Conservation (phyloP, 1,140 invertebrate species). For the Camponotus vicinus region DNA sequence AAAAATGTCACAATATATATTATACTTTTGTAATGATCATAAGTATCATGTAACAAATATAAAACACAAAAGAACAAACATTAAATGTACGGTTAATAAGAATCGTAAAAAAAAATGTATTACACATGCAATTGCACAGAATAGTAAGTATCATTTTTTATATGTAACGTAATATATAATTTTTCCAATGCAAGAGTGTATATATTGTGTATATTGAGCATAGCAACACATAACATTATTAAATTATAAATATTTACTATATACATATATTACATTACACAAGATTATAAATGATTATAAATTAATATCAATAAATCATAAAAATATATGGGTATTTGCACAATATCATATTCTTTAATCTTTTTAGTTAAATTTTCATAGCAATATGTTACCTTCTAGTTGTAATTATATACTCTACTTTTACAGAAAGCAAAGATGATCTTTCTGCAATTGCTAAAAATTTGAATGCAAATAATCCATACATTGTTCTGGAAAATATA, state of each 20-base stretch:
- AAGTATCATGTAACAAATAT: not conserved
- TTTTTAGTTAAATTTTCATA: not conserved
- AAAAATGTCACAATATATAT: not conserved
- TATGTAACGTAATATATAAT: too few relatives aligned
- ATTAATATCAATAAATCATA: not conserved
- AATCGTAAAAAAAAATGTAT: not conserved
- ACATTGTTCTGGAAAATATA: not conserved
- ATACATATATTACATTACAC: too few relatives aligned
- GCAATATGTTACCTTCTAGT: not conserved
- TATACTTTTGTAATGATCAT: not conserved
- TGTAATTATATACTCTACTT: not conserved
- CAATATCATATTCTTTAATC: not conserved
- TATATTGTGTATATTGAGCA: not conserved
- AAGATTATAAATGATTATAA: too few relatives aligned
- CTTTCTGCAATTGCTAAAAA: too few relatives aligned
- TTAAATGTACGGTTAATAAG: not conserved
- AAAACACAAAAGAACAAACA: not conserved
- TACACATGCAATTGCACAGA: not conserved
- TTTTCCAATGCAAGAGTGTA: too few relatives aligned
- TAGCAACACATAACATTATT: not conserved
- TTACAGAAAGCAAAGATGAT: too few relatives aligned
- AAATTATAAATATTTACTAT: not conserved
- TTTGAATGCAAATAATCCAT: too few relatives aligned
- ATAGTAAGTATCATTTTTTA: not conserved
- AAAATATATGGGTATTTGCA: not conserved